Evolutionary conservation across 2,113 vertebrate species (phyloP).

Genomic region (Panurus biarmicus): DNA sequence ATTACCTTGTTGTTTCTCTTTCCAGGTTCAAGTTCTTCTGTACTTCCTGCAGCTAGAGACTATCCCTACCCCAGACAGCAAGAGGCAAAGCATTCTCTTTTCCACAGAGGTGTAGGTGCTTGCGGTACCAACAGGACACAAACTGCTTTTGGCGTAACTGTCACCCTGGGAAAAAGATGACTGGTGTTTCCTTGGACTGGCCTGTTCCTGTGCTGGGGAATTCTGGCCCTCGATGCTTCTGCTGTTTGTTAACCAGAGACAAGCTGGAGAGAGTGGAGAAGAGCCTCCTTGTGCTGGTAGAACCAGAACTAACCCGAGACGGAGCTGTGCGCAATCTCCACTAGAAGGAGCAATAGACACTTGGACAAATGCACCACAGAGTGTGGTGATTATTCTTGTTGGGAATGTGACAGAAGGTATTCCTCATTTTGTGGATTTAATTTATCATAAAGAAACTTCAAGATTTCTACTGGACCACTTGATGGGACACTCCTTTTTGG

Average conservation of each 20-base stretch:
- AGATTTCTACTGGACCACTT: conserved; percentile 53
- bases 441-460: conserved; percentile 47
- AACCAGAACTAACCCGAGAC: not conserved
- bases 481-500: conserved; percentile 20
- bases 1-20: not conserved
- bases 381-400: not conserved
- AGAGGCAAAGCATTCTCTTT: conserved; percentile 96
- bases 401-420: conserved; percentile 48
- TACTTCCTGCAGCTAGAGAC: conserved; percentile 98
- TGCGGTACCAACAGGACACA: not conserved
- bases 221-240: not conserved
- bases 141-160: not conserved
- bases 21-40: conserved; percentile 93
- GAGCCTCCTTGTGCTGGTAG: not conserved
- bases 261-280: not conserved
- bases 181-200: not conserved
- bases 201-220: not conserved
- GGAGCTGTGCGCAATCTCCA: conserved; percentile 13
- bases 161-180: not conserved
- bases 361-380: not conserved
- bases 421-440: conserved; percentile 51
- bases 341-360: conserved; percentile 49
- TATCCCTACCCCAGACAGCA: conserved; percentile 94
- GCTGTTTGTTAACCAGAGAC: not conserved
- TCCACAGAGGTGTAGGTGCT: conserved; percentile 90